These are phyloP conservation scores for Spicauda simplicius DNA, from an alignment of 2,888 invertebrate genomes.

Conservation along the genomic window DNA sequence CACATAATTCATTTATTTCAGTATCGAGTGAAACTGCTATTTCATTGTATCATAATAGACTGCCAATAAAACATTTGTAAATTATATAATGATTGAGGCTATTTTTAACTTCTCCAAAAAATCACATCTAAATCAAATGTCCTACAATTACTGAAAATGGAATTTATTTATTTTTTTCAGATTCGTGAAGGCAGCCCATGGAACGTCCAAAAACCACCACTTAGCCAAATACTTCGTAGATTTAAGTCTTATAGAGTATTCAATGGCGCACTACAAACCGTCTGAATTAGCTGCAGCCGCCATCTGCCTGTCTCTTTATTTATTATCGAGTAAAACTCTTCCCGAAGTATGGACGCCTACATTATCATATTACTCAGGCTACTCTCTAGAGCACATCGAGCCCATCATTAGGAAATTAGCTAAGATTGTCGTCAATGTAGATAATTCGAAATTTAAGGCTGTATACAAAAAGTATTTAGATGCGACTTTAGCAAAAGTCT, in stretches of 20 bases:
- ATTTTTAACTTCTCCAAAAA: no score
- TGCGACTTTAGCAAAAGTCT: constrained; percentile 86
- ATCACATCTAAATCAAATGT: no score
- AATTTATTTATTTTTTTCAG: constrained; percentile 73
- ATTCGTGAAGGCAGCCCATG: constrained; percentile 85
- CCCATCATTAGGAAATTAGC: constrained; percentile 89
- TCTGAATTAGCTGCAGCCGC: constrained; percentile 94
- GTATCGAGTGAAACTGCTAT: no score
- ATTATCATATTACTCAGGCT: constrained; percentile 90
- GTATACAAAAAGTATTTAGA: constrained; percentile 88
- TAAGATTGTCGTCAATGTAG: constrained; percentile 87
- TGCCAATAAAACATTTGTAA: no score
- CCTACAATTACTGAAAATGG: no score
- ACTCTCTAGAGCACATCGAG: constrained; percentile 87
- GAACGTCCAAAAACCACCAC: constrained; percentile 87
- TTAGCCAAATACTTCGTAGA: constrained; percentile 97
- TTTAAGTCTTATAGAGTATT: constrained; percentile 91
- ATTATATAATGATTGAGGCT: no score
- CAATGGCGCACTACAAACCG: constrained; percentile 90
- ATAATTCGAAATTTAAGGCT: constrained; percentile 88
- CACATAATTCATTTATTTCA: no score
- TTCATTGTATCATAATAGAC: no score
- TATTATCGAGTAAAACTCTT: constrained; percentile 80
- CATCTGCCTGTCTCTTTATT: constrained; percentile 87
- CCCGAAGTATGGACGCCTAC: constrained; percentile 89